Base-by-base conservation (phyloP, 2,113 vertebrate species). In the Pomatorhinus ruficollis region DNA sequence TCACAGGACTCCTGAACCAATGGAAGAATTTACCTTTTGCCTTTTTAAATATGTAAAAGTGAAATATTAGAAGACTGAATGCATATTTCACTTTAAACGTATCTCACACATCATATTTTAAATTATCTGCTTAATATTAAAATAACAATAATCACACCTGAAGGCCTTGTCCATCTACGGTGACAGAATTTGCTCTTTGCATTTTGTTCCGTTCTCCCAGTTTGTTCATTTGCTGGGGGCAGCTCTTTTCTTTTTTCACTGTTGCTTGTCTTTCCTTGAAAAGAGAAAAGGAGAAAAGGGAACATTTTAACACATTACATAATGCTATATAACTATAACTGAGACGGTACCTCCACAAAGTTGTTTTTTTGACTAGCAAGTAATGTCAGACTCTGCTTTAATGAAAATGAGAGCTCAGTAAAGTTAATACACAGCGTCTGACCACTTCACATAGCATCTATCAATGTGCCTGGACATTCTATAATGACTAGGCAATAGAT, bases 111-210 rank as follows among this genome's bases (percentile, higher is more conserved):
- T 72, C 14, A 71, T 44, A 53, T 8, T 8, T 76, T 69, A 15
- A 88, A 89, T 17, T 33, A 71, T 60, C 45, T 70, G 11, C 76
- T 78, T 54, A 92, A 71, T 94, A 91, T 44, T 70, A 69, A 87
- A 90, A 70, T 44, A 94, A 92, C 23, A 95, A 77, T 70, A 94
- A 74, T 83, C 93, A 90, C 94, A 99, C 99, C 99, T 99, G 99
- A 81, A 99, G 98, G 47, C 99, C 99, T 97, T 99, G 99, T 45
- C 99, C 99, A 75, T 99, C 99, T 76, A 99, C 97, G 0, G 99
- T 99, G 68, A 99, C 98, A 0, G 99, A 99, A 96, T 99, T 99
- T 61, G 99, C 99, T 97, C 99, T 98, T 94, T 99, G 99, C 98
- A 99, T 99, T 97, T 99, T 99, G 85, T 97, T 99, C 81, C 98